Evolutionary conservation across 2,797 vertebrate genomes (phyloP).

Genomic region (Cheirogaleus major): DNA sequence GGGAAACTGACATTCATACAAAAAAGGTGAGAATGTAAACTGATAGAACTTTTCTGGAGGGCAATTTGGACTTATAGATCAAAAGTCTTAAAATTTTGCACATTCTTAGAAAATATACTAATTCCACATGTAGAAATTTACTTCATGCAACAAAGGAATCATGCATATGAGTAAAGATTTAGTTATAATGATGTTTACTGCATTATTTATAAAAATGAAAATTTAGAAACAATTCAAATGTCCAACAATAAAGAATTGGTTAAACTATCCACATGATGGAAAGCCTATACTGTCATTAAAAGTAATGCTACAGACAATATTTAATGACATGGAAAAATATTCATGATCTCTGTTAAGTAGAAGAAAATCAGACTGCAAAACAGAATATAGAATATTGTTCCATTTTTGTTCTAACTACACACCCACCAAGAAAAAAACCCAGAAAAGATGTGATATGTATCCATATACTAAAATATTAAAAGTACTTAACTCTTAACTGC

Average conservation of each 20-base stretch:
- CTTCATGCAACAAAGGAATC: slow-evolving; percentile 39
- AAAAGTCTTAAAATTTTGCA: slow-evolving; percentile 36
- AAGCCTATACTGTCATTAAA: slow-evolving; percentile 68
- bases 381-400: slow-evolving; percentile 35
- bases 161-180: slow-evolving; percentile 44
- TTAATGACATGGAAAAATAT: slow-evolving; percentile 64
- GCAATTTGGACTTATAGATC: background rate
- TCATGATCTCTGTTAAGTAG: slow-evolving; percentile 53
- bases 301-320: slow-evolving; percentile 53
- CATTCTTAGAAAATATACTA: slow-evolving; percentile 26
- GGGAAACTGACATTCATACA: slow-evolving; percentile 14
- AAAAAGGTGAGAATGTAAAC: slow-evolving; percentile 37
- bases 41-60: slow-evolving; percentile 27
- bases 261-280: slow-evolving; percentile 55
- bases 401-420: slow-evolving; percentile 43
- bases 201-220: slow-evolving; percentile 66
- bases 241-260: slow-evolving; percentile 56
- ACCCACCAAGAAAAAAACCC: background rate
- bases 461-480: slow-evolving; percentile 27
- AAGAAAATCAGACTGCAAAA: slow-evolving; percentile 48
- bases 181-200: slow-evolving; percentile 41
- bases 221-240: slow-evolving; percentile 62
- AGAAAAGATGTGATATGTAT: background rate
- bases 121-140: slow-evolving; percentile 47
- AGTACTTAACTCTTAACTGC: background rate